phyloP scores from a whole-genome alignment of 1,140 invertebrate species.

The Onthophagus taurus region DNA sequence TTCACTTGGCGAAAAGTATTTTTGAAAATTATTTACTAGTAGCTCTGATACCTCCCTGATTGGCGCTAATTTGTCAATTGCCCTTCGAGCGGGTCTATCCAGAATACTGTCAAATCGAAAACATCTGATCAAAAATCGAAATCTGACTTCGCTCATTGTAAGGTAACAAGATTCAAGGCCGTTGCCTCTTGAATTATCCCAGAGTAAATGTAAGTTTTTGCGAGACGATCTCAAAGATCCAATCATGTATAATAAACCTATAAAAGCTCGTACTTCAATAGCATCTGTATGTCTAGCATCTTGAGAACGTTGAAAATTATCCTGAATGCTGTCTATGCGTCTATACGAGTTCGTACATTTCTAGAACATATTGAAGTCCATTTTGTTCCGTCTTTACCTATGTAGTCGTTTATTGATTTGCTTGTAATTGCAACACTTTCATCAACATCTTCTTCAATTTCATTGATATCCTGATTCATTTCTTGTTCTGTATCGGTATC shows the following conservation, averaged over 20 bases:
- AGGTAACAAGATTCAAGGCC: slow-evolving; percentile 11
- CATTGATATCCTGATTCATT: no score
- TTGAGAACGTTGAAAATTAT: no score
- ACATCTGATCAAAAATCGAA: slow-evolving; percentile 8
- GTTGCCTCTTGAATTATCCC: slow-evolving; percentile 12
- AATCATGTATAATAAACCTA: slow-evolving; percentile 1
- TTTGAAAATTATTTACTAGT: slow-evolving; percentile 6
- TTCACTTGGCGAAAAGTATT: slow-evolving; percentile 4
- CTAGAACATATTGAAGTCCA: no score
- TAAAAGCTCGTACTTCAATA: no score
- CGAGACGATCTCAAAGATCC: background rate
- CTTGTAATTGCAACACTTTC: no score
- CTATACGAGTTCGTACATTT: no score
- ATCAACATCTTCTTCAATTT: no score
- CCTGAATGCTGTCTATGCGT: no score
- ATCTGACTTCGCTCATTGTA: slow-evolving; percentile 6
- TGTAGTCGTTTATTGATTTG: no score
- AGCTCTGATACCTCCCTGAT: slow-evolving; percentile 3
- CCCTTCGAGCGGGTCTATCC: background rate
- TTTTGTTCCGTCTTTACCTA: no score
- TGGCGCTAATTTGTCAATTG: slow-evolving; percentile 4
- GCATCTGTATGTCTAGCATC: no score
- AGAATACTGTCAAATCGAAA: slow-evolving; percentile 4
- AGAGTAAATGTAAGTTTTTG: background rate
- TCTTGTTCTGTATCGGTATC: no score